phyloP scores from a whole-genome alignment of 2,888 invertebrate genomes.

The Reticulitermes lucifugus region DNA sequence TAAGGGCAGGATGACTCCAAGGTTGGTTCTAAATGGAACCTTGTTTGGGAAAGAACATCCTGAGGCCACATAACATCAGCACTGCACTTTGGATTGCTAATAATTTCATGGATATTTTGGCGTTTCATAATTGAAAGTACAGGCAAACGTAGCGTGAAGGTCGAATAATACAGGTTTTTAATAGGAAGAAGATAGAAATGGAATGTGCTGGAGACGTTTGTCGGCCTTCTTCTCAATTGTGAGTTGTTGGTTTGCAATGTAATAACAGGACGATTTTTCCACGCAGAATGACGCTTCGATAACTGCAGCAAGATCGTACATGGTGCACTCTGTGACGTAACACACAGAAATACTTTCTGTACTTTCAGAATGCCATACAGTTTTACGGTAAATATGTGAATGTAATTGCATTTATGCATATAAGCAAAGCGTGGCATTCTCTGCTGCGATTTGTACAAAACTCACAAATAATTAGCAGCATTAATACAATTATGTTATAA shows the following conservation, averaged over 20 bases:
- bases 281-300: not conserved
- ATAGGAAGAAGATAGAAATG: not conserved
- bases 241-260: not conserved
- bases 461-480: too few species aligned
- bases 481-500: too few species aligned
- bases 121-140: conserved; percentile 19
- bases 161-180: not conserved
- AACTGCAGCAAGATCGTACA: not conserved
- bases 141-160: conserved; percentile 39
- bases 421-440: too few species aligned
- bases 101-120: conserved; percentile 11
- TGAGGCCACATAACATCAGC: not conserved
- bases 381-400: too few species aligned
- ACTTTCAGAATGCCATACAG: too few species aligned
- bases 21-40: conserved; percentile 8
- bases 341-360: too few species aligned
- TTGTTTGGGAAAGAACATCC: not conserved
- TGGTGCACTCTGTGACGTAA: too few species aligned
- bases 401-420: too few species aligned
- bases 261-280: not conserved
- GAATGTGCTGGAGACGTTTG: not conserved
- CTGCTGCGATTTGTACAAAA: too few species aligned
- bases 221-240: not conserved
- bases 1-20: not conserved
- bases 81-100: not conserved